Percentiles rank a stretch among this genome's conserved stretches.
phyloP scores from a whole-genome alignment of 2,113 vertebrate genomes.

The Trematocara nigrifrons region DNA sequence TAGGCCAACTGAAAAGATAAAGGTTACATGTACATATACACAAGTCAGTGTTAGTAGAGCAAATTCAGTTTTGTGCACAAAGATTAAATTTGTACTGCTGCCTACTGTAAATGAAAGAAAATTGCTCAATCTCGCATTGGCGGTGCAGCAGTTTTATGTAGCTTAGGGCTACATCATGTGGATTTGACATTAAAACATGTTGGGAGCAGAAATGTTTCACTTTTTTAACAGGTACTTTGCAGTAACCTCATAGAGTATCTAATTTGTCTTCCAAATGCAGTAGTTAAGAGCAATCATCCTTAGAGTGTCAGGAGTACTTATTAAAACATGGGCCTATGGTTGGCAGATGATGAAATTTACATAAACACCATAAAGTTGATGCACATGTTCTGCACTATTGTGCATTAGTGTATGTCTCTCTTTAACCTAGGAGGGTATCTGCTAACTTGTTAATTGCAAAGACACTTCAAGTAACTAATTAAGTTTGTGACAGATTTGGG shows the following conservation, averaged over 20 bases:
- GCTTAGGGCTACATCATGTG: constrained; percentile 40
- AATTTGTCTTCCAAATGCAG: constrained; percentile 34
- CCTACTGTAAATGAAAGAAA: constrained; percentile 48
- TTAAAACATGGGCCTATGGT: background rate
- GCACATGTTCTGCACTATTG: background rate
- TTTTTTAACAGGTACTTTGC: background rate
- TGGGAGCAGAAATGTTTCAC: constrained; percentile 19
- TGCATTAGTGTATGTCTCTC: background rate
- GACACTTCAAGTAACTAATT: background rate
- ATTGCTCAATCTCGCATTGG: background rate
- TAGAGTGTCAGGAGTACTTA: background rate
- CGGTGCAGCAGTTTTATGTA: background rate
- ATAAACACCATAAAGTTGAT: background rate
- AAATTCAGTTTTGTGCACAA: constrained; percentile 25
- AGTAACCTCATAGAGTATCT: constrained; percentile 13
- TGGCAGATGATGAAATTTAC: background rate
- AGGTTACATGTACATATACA: constrained; percentile 36
- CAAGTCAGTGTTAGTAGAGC: constrained; percentile 12
- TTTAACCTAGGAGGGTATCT: background rate
- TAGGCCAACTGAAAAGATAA: constrained; percentile 34
- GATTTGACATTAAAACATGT: constrained; percentile 42
- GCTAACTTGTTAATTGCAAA: background rate
- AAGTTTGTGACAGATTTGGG: background rate
- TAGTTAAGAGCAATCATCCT: constrained; percentile 3
- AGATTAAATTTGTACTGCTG: constrained; percentile 34